These are phyloP conservation scores for Microtus pennsylvanicus DNA, from an alignment of 2,113 vertebrate genomes.

Conservation along the genomic window DNA sequence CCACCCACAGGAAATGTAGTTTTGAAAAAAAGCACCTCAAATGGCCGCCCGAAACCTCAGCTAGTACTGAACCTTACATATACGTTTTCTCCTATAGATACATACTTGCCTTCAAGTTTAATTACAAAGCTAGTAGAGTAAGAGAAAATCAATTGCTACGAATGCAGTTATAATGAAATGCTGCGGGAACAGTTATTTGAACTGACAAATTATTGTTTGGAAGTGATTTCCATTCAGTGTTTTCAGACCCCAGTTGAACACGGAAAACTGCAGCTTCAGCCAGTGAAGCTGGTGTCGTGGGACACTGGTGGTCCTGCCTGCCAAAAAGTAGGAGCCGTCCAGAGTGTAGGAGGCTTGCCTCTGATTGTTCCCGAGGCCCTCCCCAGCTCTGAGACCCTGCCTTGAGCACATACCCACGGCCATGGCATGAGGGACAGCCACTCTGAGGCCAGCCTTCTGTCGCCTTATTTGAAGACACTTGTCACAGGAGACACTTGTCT, in stretches of 20 bases:
- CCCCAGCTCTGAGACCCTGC: background rate
- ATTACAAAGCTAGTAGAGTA: background rate
- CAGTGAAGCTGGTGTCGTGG: background rate
- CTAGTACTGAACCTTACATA: background rate
- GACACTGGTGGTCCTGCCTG: background rate
- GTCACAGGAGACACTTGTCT: background rate
- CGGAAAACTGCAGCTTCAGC: background rate
- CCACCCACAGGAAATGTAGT: background rate
- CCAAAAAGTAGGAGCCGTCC: background rate
- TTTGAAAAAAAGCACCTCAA: background rate
- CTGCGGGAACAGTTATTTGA: background rate
- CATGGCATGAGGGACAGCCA: background rate
- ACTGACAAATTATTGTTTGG: background rate
- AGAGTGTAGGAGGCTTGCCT: background rate
- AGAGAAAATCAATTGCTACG: background rate
- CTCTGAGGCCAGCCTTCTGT: background rate
- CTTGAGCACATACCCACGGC: background rate
- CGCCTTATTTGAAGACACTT: background rate
- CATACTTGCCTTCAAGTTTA: background rate
- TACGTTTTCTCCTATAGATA: background rate
- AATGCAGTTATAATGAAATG: background rate
- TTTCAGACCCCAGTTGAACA: background rate
- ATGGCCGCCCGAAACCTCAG: background rate
- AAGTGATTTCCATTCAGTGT: background rate
- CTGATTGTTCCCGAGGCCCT: background rate